Conservation (phyloP, 2,888 invertebrate species). For the Fragum fragum region DNA sequence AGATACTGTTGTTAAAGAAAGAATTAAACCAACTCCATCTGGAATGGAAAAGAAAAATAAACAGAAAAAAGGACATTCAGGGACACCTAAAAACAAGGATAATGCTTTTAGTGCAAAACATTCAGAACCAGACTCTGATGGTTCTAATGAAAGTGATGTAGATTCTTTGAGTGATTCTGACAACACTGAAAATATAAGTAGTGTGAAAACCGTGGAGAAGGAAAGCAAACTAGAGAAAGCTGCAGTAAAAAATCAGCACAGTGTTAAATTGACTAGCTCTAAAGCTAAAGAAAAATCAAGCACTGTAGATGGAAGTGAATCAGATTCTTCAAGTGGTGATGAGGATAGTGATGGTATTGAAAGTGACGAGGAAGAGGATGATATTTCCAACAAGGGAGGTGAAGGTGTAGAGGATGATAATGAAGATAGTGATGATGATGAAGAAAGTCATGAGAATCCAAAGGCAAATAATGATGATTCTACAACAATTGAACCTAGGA, state of each 20-base stretch:
- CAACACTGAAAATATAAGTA: neutral
- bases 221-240: neutral
- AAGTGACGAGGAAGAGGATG: slow-evolving; percentile 2
- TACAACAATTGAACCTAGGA: slow-evolving; percentile 43
- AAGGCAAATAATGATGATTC: slow-evolving; percentile 21
- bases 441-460: neutral
- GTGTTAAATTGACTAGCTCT: neutral
- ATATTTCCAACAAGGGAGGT: slow-evolving; percentile 30
- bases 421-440: slow-evolving; percentile 25
- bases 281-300: neutral
- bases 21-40: neutral
- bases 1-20: neutral
- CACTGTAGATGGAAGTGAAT: neutral
- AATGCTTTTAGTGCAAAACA: neutral
- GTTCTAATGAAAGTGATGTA: neutral
- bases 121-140: neutral
- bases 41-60: neutral
- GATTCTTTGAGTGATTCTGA: neutral
- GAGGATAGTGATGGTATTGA: slow-evolving; percentile 45
- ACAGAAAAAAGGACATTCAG: neutral
- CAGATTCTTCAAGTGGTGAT: slow-evolving; percentile 30
- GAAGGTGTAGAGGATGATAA: neutral
- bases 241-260: neutral
- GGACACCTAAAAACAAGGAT: neutral
- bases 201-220: neutral